Base-by-base conservation (phyloP, 2,113 vertebrate genomes). In the Cromileptes altivelis region DNA sequence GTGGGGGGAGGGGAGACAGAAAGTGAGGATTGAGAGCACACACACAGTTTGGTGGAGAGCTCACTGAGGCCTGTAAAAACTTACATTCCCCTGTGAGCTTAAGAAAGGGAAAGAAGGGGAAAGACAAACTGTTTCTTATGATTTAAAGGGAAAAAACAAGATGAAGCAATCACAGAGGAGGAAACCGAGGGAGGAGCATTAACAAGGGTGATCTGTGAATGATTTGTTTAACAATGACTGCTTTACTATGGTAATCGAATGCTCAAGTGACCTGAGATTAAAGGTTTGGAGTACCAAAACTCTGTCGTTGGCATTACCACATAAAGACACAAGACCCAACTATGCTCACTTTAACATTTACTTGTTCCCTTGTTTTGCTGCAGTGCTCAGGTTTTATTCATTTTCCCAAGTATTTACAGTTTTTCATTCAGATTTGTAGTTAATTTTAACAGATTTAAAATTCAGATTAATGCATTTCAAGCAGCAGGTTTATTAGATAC, bases 1-100 rank as follows among this genome's bases (percentile, higher is more conserved):
- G 45, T 25, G 27, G 94, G 91, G 87, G 86, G 91, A 88, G 71
- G 87, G 92, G 90, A 87, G 49, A 53, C 47, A 77, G 68, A 83
- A 53, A 83, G 78, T 60, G 30, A 78, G 50, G 55, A 27, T 9
- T 69, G 33, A 78, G 52, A 75, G 60, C n/a, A 80, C n/a, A 68
- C 21, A 60, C 14, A 21, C 56, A 11, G n/a, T 45, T 56, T 3
- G 42, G 27, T 68, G 56, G 37, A 79, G 57, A 83, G 37, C 52
- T 55, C 53, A 67, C 53, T 7, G n/a, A 77, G 60, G 75, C 70
- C 64, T 64, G 70, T 77, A 63, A 86, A 84, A 90, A 80, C 70
- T 18, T 78, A n/a, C 57, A 25, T 64, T 81, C 73, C 67, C 50
- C 17, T 18, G 68, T 80, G 69, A 84, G 33, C 52, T 71, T 25